Base-by-base conservation (phyloP, 2,888 invertebrate species). In the Platerodrilus igneus region DNA sequence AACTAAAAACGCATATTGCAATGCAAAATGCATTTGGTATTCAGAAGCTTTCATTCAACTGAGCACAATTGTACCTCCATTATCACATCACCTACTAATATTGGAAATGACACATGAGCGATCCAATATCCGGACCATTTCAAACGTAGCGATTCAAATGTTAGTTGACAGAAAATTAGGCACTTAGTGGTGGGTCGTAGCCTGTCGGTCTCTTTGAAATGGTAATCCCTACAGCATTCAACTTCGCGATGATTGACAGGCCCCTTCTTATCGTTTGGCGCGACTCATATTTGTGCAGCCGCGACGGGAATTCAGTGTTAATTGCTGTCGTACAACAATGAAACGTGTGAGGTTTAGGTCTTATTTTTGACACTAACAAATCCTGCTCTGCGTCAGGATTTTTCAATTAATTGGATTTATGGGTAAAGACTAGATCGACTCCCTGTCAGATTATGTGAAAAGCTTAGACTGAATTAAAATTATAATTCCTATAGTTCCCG, bases 91-190 rank as follows among this genome's bases (percentile, higher is more conserved):
- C 51, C 53, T 41, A 50, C 55, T 57, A 57, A 58, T 58, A 61
- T 61, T 60, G 57, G 56, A 55, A 57, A 55, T 61, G 59, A 62
- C 60, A 60, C 56, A 59, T 60, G 59, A 58, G 57, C 57, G 57
- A 55, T 56, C 56, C 59, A 60, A 63, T 63, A 63, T 62, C 60
- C 60, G 56, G 55, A 47, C 39, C 43, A 52, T 52, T 55, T 50
- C 48, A 50, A 58, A 56, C 47, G 58, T 55, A 51, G 53, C 59
- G 53, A 55, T 59, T 54, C 57, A 58, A 61, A 60, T 57, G 59
- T 60, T 52, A 52, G 59, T 57, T 60, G 63, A 63, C 63, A 62
- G 59, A 53, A 60, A 64, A 64, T 63, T 63, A 62, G 62, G 63
- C 63, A 63, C 63, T 64, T 65, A 62, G 62, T 56, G 60, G 61